Evolutionary conservation across 1,140 invertebrate genomes (phyloP).

Genomic region (Ctenoplectra terminalis): DNA sequence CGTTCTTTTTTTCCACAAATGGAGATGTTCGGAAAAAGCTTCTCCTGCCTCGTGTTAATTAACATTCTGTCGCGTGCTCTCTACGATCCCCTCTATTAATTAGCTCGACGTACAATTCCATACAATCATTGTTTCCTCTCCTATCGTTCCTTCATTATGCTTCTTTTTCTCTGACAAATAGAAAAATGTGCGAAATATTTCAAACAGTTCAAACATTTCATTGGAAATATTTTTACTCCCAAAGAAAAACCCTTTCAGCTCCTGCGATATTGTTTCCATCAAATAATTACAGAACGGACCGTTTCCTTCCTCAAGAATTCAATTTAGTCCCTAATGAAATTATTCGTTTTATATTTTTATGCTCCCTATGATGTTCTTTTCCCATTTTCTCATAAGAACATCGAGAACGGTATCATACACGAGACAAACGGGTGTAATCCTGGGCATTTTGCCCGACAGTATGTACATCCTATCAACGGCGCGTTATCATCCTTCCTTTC

Average conservation of each 20-base stretch:
- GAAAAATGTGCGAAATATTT: neutral
- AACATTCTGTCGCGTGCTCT: conserved; percentile 14
- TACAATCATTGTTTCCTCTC: neutral
- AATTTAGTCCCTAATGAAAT: too few species aligned
- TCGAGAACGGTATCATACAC: neutral
- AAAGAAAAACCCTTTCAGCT: too few species aligned
- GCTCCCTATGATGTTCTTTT: neutral
- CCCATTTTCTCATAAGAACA: neutral
- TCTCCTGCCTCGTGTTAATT: neutral
- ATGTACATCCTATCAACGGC: conserved; percentile 1
- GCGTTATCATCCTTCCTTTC: conserved; percentile 10
- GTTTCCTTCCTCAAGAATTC: too few species aligned
- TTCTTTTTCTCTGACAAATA: too few species aligned
- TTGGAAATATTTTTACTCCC: neutral
- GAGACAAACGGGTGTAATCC: neutral
- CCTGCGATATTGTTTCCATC: too few species aligned
- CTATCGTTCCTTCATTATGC: neutral
- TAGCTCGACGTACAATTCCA: neutral
- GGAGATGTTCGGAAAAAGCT: neutral
- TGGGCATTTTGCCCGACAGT: neutral
- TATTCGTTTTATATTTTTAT: neutral
- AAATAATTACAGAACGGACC: too few species aligned
- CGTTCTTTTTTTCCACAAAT: neutral
- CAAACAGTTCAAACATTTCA: too few species aligned
- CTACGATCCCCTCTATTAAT: conserved; percentile 1